Evolutionary conservation across 2,113 vertebrate genomes (phyloP), one percentile per base, ranked within the genome.

Genomic region (Mesocricetus auratus): DNA sequence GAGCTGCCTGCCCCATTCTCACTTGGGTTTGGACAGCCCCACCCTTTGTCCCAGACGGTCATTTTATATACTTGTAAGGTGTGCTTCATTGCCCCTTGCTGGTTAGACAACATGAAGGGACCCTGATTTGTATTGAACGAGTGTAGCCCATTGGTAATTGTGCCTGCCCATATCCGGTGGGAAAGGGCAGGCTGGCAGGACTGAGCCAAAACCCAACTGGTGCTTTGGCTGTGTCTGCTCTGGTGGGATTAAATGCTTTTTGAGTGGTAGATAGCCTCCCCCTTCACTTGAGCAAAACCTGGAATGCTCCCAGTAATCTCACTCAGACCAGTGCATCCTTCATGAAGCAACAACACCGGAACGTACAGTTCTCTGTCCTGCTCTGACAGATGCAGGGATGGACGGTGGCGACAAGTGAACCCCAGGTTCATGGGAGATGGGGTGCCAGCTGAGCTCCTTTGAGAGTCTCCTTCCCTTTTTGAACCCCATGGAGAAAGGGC

Each of bases 231-330:
- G 7, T 33, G 21, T 45, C 39, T 9, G 17, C 39, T 60, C 69
- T 60, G 77, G 36, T 64, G 22, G 11, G 36, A 7, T 2, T 12
- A 64, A 45, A 13, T 45, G 42, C n/a, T 16, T 60, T 60, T 75
- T 74, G 15, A 74, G 10, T 42, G 58, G 71, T 2, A n/a, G 69
- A 42, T 3, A 53, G 69, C 79, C 29, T n/a, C 4, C 17, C 42
- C 3, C 0, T 50, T 71, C 31, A 19, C 26, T 50, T 12, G 21
- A 42, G 75, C 86, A 82, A 82, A 81, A 50, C 60, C 85, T 22
- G 19, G 29, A 50, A 24, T 5, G 10, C 42, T 42, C 13, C 1
- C 56, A 15, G 1, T 22, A 4, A 10, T 45, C 42, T 1, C 1
- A 16, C 4, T 24, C 1, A 21, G 16, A 7, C 5, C 74, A 13